A percentile compares a stretch with the other conserved stretches of the same genome.
phyloP scores from a whole-genome alignment of 2,888 invertebrate genomes.

The Copidosoma aretas region DNA sequence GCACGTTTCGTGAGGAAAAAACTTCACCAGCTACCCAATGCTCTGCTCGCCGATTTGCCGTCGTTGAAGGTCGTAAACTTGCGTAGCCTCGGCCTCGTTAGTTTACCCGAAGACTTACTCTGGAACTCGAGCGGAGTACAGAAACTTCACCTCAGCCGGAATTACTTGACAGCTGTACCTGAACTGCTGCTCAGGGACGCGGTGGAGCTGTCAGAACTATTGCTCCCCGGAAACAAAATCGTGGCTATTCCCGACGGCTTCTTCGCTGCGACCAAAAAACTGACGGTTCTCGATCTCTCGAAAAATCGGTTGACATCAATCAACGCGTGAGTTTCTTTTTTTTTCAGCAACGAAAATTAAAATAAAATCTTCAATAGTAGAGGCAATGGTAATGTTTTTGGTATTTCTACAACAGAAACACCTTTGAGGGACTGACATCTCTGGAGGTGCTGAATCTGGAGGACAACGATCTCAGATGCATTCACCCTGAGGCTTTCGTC shows the following conservation, averaged over 20 bases:
- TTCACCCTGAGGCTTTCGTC: slow-evolving; percentile 65
- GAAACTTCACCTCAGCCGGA: slow-evolving; percentile 86
- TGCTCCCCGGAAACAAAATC: slow-evolving; percentile 90
- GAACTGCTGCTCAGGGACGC: slow-evolving; percentile 93
- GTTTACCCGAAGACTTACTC: not conserved
- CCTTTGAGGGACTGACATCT: slow-evolving; percentile 81
- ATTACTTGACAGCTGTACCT: slow-evolving; percentile 79
- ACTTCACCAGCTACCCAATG: slow-evolving; percentile 85
- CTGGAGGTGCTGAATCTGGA: slow-evolving; percentile 87
- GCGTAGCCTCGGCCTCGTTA: not conserved
- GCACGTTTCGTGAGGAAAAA: too few relatives aligned
- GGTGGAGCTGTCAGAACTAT: slow-evolving; percentile 64
- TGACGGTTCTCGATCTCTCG: slow-evolving; percentile 86
- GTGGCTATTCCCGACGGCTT: slow-evolving; percentile 86
- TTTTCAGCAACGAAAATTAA: too few relatives aligned
- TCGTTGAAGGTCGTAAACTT: not conserved
- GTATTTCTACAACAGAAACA: slow-evolving; percentile 83
- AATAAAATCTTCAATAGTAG: too few relatives aligned
- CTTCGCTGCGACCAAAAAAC: slow-evolving; percentile 89
- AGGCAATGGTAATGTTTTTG: too few relatives aligned
- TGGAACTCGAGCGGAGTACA: slow-evolving; percentile 74
- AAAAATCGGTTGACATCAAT: slow-evolving; percentile 85
- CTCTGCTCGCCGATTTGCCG: slow-evolving; percentile 80
- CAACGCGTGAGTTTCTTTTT: slow-evolving; percentile 78
- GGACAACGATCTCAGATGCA: slow-evolving; percentile 64